Conservation (phyloP, 2,113 vertebrate species). For the Eulacestoma nigropectus region DNA sequence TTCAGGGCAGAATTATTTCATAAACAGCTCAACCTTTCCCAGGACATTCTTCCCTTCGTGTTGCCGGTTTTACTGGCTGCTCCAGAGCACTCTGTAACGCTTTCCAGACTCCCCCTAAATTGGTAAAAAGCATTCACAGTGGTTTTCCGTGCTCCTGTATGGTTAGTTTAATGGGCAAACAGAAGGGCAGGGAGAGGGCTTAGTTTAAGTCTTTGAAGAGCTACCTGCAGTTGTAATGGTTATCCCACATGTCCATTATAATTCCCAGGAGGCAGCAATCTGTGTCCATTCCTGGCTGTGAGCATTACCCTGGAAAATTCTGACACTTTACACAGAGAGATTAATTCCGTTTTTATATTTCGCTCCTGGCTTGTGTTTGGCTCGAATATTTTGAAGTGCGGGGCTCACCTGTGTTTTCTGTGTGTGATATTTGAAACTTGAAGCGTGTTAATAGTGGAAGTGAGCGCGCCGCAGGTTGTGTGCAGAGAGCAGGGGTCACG, state of each 20-base stretch:
- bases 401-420: neutral
- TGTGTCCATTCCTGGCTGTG: neutral
- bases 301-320: neutral
- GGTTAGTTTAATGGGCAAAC: slow-evolving; percentile 10
- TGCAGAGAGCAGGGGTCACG: neutral
- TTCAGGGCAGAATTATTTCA: slow-evolving; percentile 23
- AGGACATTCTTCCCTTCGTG: neutral
- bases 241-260: neutral
- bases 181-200: slow-evolving; percentile 4
- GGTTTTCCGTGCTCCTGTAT: neutral
- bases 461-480: neutral
- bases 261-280: neutral
- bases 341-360: neutral
- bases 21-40: neutral
- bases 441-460: neutral
- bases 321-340: neutral
- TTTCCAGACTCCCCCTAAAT: neutral
- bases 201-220: neutral
- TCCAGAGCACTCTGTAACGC: neutral
- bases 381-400: neutral
- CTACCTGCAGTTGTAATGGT: neutral
- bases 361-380: accelerated
- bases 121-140: neutral
- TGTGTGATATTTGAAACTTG: neutral
- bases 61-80: neutral